phyloP scores from a whole-genome alignment of 23 tunicate species.

The Oikopleura albicans region DNA sequence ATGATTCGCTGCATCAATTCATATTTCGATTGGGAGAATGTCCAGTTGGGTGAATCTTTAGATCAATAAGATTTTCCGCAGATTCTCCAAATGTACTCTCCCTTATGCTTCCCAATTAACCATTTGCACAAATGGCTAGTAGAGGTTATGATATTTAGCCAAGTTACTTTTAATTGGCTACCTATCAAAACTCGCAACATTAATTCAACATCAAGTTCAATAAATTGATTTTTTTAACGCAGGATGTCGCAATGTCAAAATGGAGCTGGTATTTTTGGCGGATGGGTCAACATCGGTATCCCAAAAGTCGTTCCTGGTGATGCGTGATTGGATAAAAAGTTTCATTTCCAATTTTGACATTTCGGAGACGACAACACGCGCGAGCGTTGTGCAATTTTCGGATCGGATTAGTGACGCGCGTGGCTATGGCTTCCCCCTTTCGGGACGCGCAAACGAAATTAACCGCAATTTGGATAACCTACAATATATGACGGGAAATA shows the following conservation, averaged over 20 bases:
- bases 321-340: slow-evolving; percentile 45
- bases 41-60: too few species aligned
- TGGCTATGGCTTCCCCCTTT: slow-evolving; percentile 7
- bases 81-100: too few species aligned
- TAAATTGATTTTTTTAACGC: not conserved
- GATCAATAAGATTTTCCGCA: too few species aligned
- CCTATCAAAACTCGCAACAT: too few species aligned
- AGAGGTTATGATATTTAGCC: too few species aligned
- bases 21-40: too few species aligned
- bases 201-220: too few species aligned
- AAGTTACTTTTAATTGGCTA: too few species aligned
- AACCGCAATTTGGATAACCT: not conserved
- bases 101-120: too few species aligned
- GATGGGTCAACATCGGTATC: slow-evolving; percentile 60
- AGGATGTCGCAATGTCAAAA: slow-evolving; percentile 56
- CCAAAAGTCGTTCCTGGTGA: slow-evolving; percentile 24
- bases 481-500: slow-evolving; percentile 11
- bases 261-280: slow-evolving; percentile 60
- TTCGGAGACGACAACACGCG: slow-evolving; percentile 44
- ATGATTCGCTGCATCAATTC: too few species aligned
- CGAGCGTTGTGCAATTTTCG: slow-evolving; percentile 34
- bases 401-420: not conserved
- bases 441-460: not conserved
- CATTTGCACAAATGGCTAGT: too few species aligned
- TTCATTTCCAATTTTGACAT: slow-evolving; percentile 57